phyloP scores from a whole-genome alignment of 2,888 invertebrate species.

The Papilio elwesi region DNA sequence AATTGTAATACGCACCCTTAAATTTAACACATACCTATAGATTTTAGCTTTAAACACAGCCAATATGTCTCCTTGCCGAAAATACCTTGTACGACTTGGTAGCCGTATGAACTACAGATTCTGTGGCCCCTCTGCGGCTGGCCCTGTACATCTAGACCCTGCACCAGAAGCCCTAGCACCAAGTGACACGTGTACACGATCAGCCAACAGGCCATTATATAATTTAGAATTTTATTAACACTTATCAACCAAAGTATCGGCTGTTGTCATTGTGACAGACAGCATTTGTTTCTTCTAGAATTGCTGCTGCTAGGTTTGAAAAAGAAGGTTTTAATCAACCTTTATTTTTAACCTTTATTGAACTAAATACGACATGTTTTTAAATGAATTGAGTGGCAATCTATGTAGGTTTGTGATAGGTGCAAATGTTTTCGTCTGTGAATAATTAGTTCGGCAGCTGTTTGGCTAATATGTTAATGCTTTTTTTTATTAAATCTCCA shows the following conservation, averaged over 20 bases:
- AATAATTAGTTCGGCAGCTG: no score
- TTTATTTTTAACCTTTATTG: no score
- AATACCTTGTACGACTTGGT: conserved; percentile 59
- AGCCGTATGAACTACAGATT: conserved; percentile 54
- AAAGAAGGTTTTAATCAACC: background rate
- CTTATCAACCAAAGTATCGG: conserved; percentile 11
- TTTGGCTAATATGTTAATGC: no score
- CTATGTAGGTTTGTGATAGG: no score
- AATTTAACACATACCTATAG: conserved; percentile 55
- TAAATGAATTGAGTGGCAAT: no score
- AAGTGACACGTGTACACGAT: conserved; percentile 34
- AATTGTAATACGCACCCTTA: no score
- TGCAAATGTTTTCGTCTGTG: no score
- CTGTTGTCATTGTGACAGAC: conserved; percentile 33
- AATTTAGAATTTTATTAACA: conserved; percentile 38
- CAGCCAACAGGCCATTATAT: conserved; percentile 40
- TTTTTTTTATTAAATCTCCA: no score
- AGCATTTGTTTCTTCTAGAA: conserved; percentile 22
- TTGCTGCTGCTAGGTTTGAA: background rate
- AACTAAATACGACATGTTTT: no score
- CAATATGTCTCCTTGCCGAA: conserved; percentile 65
- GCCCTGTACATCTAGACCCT: conserved; percentile 35
- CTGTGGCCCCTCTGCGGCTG: conserved; percentile 39
- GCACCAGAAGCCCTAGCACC: conserved; percentile 33
- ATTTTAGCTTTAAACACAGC: conserved; percentile 62